phyloP scores from a whole-genome alignment of 2,113 vertebrate genomes.

The Bujurquina vittata region DNA sequence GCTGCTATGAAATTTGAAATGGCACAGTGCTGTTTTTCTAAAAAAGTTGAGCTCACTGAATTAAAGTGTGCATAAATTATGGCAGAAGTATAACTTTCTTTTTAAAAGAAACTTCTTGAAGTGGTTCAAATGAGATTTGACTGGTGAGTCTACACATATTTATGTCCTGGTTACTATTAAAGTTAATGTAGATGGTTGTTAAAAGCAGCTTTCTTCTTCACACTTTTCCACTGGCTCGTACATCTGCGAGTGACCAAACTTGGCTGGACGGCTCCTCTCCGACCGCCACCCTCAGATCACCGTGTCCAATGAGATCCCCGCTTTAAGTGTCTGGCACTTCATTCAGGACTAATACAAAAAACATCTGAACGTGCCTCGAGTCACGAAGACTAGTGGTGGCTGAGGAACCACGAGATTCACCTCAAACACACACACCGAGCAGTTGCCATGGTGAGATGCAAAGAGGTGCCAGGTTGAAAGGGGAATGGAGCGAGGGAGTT shows the following conservation, averaged over 20 bases:
- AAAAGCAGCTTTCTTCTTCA: conserved; percentile 9
- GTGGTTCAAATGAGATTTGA: not conserved
- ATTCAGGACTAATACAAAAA: conserved; percentile 71
- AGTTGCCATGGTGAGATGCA: conserved; percentile 81
- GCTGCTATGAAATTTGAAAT: not conserved
- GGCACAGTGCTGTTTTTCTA: not conserved
- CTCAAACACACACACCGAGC: conserved; percentile 37
- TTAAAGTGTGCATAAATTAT: not conserved
- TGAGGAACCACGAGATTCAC: conserved; percentile 66
- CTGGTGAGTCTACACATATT: not conserved
- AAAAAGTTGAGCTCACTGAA: not conserved
- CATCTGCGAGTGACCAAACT: conserved; percentile 38
- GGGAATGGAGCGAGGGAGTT: conserved; percentile 66
- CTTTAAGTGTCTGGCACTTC: conserved; percentile 57
- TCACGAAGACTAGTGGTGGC: conserved; percentile 63
- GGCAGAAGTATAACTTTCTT: not conserved
- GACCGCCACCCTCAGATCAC: conserved; percentile 35
- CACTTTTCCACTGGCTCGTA: conserved; percentile 45
- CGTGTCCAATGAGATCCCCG: conserved; percentile 54
- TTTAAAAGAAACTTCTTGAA: not conserved
- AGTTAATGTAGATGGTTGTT: not conserved
- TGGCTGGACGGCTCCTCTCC: conserved; percentile 42
- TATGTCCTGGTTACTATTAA: not conserved
- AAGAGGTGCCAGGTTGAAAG: conserved; percentile 78
- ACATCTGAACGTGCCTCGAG: conserved; percentile 72